Evolutionary conservation across 2,113 vertebrate species (phyloP).

Genomic region (Paedocypris sp.): DNA sequence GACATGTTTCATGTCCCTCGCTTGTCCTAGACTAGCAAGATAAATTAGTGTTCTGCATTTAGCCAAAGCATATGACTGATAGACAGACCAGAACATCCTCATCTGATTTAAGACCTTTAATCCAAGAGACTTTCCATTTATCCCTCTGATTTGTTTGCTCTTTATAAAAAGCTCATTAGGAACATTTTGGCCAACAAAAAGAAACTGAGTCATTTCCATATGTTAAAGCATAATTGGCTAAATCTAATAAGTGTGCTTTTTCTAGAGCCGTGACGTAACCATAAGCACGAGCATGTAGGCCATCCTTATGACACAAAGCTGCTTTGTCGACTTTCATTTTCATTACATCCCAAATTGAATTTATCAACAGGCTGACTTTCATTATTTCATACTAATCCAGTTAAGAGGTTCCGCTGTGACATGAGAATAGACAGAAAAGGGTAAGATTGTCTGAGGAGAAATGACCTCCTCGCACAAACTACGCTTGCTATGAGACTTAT

Average conservation of each 20-base stretch:
- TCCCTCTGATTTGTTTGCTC: background rate
- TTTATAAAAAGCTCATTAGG: constrained; percentile 1
- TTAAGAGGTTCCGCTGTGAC: constrained; percentile 11
- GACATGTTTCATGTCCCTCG: background rate
- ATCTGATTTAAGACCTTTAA: background rate
- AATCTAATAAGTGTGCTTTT: background rate
- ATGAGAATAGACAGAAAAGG: background rate
- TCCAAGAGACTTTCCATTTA: background rate
- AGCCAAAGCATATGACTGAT: background rate
- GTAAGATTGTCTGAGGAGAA: background rate
- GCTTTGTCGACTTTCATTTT: background rate
- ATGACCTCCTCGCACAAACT: background rate
- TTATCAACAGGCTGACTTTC: constrained; percentile 22
- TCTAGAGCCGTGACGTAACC: background rate
- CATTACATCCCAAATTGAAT: constrained; percentile 25
- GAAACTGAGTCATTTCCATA: background rate
- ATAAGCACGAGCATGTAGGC: background rate
- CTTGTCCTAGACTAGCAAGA: background rate
- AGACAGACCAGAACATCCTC: background rate
- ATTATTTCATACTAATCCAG: constrained; percentile 41
- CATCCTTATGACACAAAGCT: background rate
- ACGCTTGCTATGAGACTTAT: too few relatives aligned
- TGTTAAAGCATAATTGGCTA: background rate
- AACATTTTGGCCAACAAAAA: background rate
- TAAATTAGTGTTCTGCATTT: constrained; percentile 3